Base-by-base conservation (phyloP, 2,113 vertebrate genomes). In the Hydrochoerus hydrochaeris region DNA sequence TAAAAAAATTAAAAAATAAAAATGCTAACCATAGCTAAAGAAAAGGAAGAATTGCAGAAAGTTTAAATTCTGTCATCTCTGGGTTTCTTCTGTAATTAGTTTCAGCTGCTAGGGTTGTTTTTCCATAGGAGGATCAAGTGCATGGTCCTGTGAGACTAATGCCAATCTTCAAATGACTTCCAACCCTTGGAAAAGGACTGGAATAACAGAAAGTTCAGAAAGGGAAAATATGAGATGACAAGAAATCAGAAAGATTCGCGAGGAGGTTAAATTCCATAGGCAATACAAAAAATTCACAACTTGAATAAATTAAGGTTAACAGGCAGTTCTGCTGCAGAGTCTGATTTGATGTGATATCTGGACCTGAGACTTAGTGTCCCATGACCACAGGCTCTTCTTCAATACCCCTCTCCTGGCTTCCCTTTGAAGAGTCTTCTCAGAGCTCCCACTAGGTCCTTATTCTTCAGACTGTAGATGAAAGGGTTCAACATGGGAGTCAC, bases 401-500 rank as follows among this genome's bases (percentile, higher is more conserved):
- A 11, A 41, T 65, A 11, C 2, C 12, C 13, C 28, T 19, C 26
- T 73, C 30, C 82, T 5, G 54, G 26, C 13, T 58, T 67, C 41
- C 8, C 24, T 52, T 32, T 49, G 41, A 85, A 85, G 6, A 85
- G 5, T 38, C 41, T 85, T 38, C 67, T 75, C 24, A 85, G 90
- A 30, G 67, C 90, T 49, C 67, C 54, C 8, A 3, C 71, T n/a
- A 92, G 10, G 32, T 92, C 81, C 24, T 92, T 92, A 30, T 92
- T 92, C 67, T 67, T 62, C 73, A 77, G 41, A 77, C 73, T 77
- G 2, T 77, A 77, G 13, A 77, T 30, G 41, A 58, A 83, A 2
- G 90, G 67, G 41, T 92, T 92, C 54, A 92, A 1, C 90, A 85
- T 92, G 32, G 81, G 81, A 17, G 81, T 92, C 22, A 85, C 91